Evolutionary conservation across 2,797 vertebrate genomes (phyloP).

Genomic region (Ambastaia sidthimunki): DNA sequence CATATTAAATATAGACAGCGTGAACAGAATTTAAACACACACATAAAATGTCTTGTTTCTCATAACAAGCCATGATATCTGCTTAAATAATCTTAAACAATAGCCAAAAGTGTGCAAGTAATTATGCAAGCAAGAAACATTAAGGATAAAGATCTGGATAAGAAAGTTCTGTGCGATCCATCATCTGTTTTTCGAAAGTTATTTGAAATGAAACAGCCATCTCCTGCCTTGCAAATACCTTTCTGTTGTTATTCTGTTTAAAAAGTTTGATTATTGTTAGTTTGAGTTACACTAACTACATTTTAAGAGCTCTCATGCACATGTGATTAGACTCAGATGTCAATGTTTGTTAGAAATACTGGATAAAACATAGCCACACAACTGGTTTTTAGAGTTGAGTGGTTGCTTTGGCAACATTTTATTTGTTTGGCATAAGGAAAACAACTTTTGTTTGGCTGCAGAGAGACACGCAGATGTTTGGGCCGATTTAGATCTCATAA

Average conservation of each 20-base stretch:
- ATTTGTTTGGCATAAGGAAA: constrained; percentile 50
- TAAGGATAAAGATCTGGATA: not conserved
- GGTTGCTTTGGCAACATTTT: constrained; percentile 52
- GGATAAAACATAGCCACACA: constrained; percentile 25
- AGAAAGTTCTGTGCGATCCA: not conserved
- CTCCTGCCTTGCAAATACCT: not conserved
- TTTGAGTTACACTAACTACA: not conserved
- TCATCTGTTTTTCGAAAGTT: not conserved
- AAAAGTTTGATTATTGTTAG: constrained; percentile 2
- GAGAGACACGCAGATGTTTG: constrained; percentile 48
- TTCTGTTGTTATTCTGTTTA: not conserved
- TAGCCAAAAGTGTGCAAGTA: not conserved
- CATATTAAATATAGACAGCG: too few relatives aligned
- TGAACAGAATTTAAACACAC: too few relatives aligned
- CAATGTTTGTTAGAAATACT: constrained; percentile 19
- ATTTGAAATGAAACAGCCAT: not conserved
- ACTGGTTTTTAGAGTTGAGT: constrained; percentile 23
- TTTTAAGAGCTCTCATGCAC: constrained; percentile 8
- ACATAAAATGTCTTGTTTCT: not conserved
- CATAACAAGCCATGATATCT: not conserved
- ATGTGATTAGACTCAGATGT: constrained; percentile 38
- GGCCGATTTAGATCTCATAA: constrained; percentile 12
- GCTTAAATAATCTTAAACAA: not conserved
- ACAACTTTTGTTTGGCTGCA: constrained; percentile 31
- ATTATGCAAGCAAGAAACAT: not conserved